Evolutionary conservation across 1,140 invertebrate genomes (phyloP).

Genomic region (Cryptotermes secundus): DNA sequence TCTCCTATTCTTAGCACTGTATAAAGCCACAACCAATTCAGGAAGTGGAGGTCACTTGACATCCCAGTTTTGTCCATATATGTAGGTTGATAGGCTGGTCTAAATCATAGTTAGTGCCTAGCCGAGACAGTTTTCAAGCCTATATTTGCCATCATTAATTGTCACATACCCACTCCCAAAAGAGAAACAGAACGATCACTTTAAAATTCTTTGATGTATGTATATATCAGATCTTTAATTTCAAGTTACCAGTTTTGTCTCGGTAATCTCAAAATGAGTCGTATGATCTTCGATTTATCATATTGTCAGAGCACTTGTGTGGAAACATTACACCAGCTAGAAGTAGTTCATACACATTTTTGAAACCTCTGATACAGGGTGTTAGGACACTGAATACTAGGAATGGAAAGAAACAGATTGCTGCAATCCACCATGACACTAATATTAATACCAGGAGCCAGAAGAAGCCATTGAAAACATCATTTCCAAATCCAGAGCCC

Average conservation of each 20-base stretch:
- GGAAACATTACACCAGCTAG: slow-evolving; percentile 48
- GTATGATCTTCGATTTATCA: slow-evolving; percentile 45
- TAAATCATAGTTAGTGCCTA: no score
- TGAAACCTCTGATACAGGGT: slow-evolving; percentile 51
- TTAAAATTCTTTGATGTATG: no score
- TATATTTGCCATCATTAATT: no score
- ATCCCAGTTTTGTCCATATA: no score
- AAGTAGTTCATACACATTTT: slow-evolving; percentile 44
- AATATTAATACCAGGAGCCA: slow-evolving; percentile 56
- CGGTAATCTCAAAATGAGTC: slow-evolving; percentile 31
- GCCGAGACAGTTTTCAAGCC: no score
- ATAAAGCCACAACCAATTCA: no score
- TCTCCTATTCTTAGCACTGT: no score
- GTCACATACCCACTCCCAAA: no score
- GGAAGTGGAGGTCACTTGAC: no score
- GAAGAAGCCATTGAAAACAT: slow-evolving; percentile 43
- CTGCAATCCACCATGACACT: slow-evolving; percentile 52
- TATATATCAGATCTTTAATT: no score
- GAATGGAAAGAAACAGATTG: slow-evolving; percentile 53
- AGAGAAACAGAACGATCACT: no score
- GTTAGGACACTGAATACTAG: slow-evolving; percentile 53
- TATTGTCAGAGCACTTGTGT: slow-evolving; percentile 46
- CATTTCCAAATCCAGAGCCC: slow-evolving; percentile 24
- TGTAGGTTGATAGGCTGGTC: no score
- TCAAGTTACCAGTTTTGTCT: not conserved